Evolutionary conservation across 2,113 vertebrate species (phyloP).

Genomic region (Petromus typicus): DNA sequence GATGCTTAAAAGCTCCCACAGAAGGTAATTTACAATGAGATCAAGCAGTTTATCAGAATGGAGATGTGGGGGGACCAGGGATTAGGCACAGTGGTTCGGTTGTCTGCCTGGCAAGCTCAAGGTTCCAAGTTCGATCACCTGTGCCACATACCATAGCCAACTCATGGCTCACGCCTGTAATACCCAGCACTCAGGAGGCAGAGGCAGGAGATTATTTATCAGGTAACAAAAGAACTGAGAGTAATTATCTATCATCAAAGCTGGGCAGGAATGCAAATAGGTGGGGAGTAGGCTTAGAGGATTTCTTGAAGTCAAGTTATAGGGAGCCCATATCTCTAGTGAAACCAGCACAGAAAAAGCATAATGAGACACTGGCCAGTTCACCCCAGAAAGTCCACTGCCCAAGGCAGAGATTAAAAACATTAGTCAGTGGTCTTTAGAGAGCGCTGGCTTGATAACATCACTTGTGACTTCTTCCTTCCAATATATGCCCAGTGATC

Average conservation of each 20-base stretch:
- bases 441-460: not conserved
- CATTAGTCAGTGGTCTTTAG: not conserved
- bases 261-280: not conserved
- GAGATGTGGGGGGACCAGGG: not conserved
- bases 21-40: not conserved
- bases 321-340: not conserved
- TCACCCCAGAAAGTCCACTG: not conserved
- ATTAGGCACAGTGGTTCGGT: too few species aligned
- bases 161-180: too few species aligned
- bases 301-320: not conserved
- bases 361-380: accelerated
- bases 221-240: not conserved
- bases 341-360: not conserved
- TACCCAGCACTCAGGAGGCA: too few species aligned
- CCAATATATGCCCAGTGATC: not conserved
- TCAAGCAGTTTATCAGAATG: not conserved
- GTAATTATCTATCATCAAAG: not conserved
- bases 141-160: too few species aligned
- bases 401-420: not conserved
- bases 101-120: too few species aligned
- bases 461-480: not conserved
- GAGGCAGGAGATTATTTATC: not conserved
- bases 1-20: accelerated
- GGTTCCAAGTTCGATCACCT: too few species aligned
- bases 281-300: not conserved